phyloP scores from a whole-genome alignment of 2,888 invertebrate genomes.

The Leptopterna dolabrata region DNA sequence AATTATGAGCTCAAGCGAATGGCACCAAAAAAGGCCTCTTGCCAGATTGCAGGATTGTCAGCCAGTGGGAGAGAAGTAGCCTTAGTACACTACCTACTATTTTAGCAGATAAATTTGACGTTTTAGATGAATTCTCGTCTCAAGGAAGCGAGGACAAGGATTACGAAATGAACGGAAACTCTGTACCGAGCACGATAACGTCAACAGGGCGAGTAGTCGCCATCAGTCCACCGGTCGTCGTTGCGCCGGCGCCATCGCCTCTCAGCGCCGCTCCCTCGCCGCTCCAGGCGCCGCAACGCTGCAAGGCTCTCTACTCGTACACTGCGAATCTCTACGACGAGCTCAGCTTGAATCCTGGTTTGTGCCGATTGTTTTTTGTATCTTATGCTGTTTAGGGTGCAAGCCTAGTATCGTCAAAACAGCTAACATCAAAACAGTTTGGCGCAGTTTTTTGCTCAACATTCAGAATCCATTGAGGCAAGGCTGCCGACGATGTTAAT shows the following conservation, averaged over 20 bases:
- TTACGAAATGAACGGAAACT: background rate
- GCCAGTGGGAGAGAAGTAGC: no score
- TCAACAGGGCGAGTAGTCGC: background rate
- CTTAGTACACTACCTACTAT: no score
- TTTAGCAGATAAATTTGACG: no score
- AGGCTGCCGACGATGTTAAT: no score
- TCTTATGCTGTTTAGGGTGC: no score
- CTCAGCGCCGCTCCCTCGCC: background rate
- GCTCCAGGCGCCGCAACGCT: conserved; percentile 70
- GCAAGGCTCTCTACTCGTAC: conserved; percentile 88
- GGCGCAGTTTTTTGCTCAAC: no score
- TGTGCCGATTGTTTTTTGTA: conserved; percentile 55
- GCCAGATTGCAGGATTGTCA: no score
- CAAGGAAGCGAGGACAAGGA: conserved; percentile 72
- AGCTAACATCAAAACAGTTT: no score
- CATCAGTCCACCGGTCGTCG: background rate
- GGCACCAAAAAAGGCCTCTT: no score
- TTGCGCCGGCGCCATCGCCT: background rate
- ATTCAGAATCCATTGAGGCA: no score
- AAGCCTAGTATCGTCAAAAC: no score
- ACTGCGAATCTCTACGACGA: conserved; percentile 89
- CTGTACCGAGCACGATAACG: background rate
- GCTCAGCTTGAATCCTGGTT: conserved; percentile 78
- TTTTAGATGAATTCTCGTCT: conserved; percentile 84
- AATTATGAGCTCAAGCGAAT: no score